Percentiles rank a stretch among this genome's conserved stretches.
These are phyloP conservation scores for Rousettus madagascariensis DNA, from an alignment of 2,797 vertebrate genomes.

Conservation along the genomic window DNA sequence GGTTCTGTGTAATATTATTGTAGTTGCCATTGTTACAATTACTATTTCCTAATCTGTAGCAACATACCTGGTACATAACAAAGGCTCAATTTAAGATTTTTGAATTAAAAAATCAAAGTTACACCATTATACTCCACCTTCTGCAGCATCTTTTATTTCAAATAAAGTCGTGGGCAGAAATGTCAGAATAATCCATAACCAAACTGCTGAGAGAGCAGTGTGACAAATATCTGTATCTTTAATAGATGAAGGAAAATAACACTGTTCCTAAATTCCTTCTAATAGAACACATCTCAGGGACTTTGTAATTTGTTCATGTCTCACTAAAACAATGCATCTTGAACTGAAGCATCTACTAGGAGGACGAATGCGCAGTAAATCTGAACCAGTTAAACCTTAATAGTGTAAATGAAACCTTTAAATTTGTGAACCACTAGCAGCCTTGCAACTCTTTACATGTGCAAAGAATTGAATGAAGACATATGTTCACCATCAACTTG, in stretches of 20 bases:
- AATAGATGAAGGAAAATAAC: constrained; percentile 6
- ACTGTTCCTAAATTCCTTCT: not conserved
- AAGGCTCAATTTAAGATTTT: not conserved
- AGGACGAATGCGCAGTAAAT: constrained; percentile 46
- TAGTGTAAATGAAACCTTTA: constrained; percentile 74
- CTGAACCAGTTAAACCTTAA: constrained; percentile 66
- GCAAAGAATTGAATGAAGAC: constrained; percentile 79
- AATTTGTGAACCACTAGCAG: constrained; percentile 65
- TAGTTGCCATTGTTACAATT: not conserved
- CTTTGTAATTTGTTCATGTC: constrained; percentile 49
- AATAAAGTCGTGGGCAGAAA: not conserved
- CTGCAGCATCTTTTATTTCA: not conserved
- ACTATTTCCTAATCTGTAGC: not conserved
- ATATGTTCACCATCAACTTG: constrained; percentile 84
- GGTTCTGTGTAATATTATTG: not conserved
- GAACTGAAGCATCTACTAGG: constrained; percentile 17
- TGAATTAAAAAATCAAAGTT: not conserved
- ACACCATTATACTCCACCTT: not conserved
- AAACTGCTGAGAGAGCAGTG: not conserved
- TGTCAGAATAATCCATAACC: not conserved
- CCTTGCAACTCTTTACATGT: constrained; percentile 73
- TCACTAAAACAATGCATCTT: constrained; percentile 29
- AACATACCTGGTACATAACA: not conserved
- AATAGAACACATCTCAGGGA: not conserved
- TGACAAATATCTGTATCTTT: not conserved